These are phyloP conservation scores for Sphenopsis melanotis DNA, from an alignment of 2,797 vertebrate species.

Conservation along the genomic window DNA sequence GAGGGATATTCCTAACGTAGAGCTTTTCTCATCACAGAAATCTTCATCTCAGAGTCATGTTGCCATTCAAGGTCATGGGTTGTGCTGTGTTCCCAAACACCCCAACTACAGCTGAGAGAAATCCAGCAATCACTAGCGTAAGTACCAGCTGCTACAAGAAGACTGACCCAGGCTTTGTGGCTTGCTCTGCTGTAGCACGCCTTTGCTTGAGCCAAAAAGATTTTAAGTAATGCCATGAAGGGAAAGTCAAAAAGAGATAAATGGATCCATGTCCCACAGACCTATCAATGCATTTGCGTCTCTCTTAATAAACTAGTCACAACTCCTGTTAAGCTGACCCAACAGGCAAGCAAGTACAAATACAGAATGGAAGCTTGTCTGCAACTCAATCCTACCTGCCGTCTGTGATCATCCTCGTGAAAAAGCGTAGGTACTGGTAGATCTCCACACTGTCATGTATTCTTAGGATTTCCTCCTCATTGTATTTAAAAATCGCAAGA, in stretches of 20 bases:
- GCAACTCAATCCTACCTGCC: constrained; percentile 76
- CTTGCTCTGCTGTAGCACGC: not conserved
- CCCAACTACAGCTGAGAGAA: not conserved
- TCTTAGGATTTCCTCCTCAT: constrained; percentile 88
- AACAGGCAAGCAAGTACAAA: not conserved
- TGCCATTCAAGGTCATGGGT: not conserved
- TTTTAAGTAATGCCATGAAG: not conserved
- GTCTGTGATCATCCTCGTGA: constrained; percentile 88
- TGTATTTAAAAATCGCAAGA: constrained; percentile 94
- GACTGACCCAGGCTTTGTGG: not conserved
- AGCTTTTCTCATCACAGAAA: not conserved
- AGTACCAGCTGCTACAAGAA: not conserved
- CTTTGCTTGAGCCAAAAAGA: not conserved
- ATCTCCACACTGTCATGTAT: constrained; percentile 86
- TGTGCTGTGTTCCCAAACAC: not conserved
- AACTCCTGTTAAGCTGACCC: not conserved
- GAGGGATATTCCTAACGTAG: accelerated
- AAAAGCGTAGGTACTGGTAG: constrained; percentile 91
- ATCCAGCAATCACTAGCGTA: not conserved
- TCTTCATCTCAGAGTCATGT: not conserved
- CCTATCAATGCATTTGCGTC: not conserved
- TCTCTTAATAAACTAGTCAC: not conserved
- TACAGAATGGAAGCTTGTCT: not conserved
- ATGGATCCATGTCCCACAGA: not conserved
- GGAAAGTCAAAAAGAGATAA: not conserved